Evolutionary conservation across 2,797 vertebrate genomes (phyloP).

Genomic region (Phaenicophaeus curvirostris): DNA sequence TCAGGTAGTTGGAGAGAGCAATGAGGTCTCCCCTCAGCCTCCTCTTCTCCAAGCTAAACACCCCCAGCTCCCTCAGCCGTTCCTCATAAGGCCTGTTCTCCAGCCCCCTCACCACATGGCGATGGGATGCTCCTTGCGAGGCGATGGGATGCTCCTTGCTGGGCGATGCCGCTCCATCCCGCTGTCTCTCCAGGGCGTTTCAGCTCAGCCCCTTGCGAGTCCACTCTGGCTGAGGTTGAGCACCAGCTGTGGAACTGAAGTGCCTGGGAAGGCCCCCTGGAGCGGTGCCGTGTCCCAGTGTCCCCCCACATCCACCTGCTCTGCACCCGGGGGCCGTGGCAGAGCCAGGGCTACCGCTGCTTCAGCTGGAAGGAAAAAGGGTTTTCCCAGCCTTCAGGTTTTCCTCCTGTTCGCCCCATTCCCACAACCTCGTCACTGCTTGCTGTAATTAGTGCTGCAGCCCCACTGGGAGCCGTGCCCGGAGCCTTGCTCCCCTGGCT

Average conservation of each 20-base stretch:
- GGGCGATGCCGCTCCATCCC: background rate
- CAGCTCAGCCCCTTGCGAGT: accelerated
- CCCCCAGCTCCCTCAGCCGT: too few species aligned
- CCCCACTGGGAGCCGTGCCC: background rate
- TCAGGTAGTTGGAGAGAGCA: too few species aligned
- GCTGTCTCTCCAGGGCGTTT: background rate
- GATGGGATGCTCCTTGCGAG: too few species aligned
- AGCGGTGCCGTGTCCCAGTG: accelerated
- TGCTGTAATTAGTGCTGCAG: background rate
- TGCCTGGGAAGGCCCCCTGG: background rate
- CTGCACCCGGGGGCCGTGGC: background rate
- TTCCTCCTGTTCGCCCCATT: background rate
- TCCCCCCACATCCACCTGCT: accelerated
- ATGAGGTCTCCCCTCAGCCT: too few species aligned
- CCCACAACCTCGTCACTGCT: background rate
- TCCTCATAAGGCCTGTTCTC: too few species aligned
- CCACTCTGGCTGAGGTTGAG: background rate
- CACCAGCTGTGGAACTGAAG: too few species aligned
- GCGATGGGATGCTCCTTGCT: background rate
- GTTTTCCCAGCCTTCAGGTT: background rate
- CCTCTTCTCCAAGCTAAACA: too few species aligned
- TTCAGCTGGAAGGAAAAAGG: background rate
- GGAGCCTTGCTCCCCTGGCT: background rate
- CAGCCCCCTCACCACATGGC: too few species aligned
- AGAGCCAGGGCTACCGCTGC: background rate